Evolutionary conservation across 2,888 invertebrate species (phyloP), one percentile per base, ranked within the genome.

Genomic region (Noctua janthe): DNA sequence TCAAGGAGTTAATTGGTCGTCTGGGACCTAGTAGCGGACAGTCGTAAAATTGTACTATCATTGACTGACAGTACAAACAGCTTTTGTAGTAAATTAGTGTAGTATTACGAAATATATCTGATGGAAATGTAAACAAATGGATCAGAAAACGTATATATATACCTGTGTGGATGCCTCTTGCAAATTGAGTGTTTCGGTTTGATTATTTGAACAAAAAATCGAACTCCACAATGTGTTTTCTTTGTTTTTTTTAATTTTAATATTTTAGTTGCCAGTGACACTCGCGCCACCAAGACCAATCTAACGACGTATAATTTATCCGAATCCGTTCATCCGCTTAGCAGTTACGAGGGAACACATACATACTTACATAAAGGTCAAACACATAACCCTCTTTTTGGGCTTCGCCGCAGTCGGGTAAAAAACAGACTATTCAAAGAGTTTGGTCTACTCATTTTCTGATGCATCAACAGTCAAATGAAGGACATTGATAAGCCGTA

Each of bases 1-100:
- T 79, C 67, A 74, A 43, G 20, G 76, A 67, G 39, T 83, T 71
- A 51, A 83, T 67, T 76, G 62, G 17, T 11, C 51, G 29, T 82
- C 67, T 82, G 47, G 71, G 62, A 72, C 4, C 54, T 67, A 49
- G 39, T 66, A 13, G 49, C 17, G 15, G 15, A 17, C 54, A 17
- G n/a, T 59, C 49, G 49, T 84, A 47, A 84, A 83, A 35, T 83
- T 17, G 29, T 39, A 73, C 64, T 54, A 8, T 43, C 49, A 59
- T 82, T 70, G 74, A 69, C 49, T 47, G 47, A 23, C 6, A n/a
- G 56, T 29, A 29, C 20, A 70, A 69, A 69, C 43, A 23, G 51
- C 13, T 67, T 66, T 43, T 71, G 54, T 80, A 73, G 11, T 67
- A 43, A 43, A 56, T 23, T 17, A 35, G 17, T n/a, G 47, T 47